These are phyloP conservation scores for Cyanoderma ruficeps DNA, from an alignment of 2,113 vertebrate species.

Conservation along the genomic window DNA sequence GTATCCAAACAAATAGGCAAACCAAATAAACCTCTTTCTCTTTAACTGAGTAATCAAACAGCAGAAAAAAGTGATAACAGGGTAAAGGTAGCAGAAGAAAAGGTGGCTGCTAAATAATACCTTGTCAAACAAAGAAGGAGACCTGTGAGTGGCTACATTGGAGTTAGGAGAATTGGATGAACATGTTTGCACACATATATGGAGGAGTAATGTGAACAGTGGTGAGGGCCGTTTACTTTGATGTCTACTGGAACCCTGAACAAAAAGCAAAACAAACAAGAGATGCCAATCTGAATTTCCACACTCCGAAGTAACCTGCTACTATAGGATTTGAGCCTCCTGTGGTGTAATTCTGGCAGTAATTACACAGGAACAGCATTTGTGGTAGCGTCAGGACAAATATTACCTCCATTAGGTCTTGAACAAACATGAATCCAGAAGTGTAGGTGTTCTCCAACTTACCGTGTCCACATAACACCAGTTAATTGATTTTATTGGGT, in stretches of 20 bases:
- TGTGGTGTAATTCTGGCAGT: constrained; percentile 24
- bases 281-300: constrained; percentile 52
- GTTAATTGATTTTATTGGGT: constrained; percentile 7
- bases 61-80: background rate
- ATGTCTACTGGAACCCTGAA: constrained; percentile 46
- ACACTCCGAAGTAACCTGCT: background rate
- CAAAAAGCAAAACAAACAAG: constrained; percentile 28
- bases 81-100: constrained; percentile 33
- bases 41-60: background rate
- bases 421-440: constrained; percentile 36
- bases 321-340: constrained; percentile 33
- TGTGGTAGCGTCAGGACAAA: constrained; percentile 58
- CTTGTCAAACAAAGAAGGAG: background rate
- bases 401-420: constrained; percentile 31
- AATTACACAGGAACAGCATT: constrained; percentile 47
- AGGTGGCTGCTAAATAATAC: constrained; percentile 18
- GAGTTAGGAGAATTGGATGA: background rate
- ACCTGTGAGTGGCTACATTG: background rate
- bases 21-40: background rate
- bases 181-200: constrained; percentile 36
- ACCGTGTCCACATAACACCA: background rate
- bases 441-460: constrained; percentile 35
- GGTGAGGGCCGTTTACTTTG: constrained; percentile 23
- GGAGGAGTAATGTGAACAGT: background rate
- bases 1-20: background rate